phyloP scores from a whole-genome alignment of 2,888 invertebrate genomes.

The Nymphalis c-album region DNA sequence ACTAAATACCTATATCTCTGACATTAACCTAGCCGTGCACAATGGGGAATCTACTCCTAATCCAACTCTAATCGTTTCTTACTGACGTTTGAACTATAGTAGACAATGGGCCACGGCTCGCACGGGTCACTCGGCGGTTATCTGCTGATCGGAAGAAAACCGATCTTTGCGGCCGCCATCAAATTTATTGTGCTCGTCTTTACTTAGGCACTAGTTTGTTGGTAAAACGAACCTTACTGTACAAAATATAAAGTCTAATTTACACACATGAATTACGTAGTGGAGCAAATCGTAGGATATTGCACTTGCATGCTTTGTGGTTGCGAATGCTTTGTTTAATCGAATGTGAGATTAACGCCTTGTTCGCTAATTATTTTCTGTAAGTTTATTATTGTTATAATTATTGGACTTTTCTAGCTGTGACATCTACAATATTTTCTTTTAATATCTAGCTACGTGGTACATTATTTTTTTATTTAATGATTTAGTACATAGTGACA shows the following conservation, averaged over 20 bases:
- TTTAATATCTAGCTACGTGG: no score
- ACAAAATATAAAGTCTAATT: not conserved
- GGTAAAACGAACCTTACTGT: conserved; percentile 5
- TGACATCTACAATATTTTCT: no score
- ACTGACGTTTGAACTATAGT: conserved; percentile 54
- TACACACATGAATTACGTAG: not conserved
- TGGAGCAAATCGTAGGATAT: conserved; percentile 1
- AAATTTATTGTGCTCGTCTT: conserved; percentile 70
- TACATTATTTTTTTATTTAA: not conserved
- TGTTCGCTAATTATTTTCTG: not conserved
- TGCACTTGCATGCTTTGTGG: conserved; percentile 9
- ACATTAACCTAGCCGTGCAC: conserved; percentile 22
- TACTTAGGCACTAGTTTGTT: conserved; percentile 59
- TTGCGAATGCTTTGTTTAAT: conserved; percentile 4
- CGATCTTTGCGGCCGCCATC: conserved; percentile 64
- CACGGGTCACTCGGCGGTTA: conserved; percentile 74
- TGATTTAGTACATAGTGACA: not conserved
- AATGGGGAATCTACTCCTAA: conserved; percentile 27
- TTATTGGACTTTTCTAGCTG: not conserved
- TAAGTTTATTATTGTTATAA: not conserved
- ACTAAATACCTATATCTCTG: conserved; percentile 6
- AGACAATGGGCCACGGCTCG: conserved; percentile 67
- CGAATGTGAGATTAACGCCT: not conserved
- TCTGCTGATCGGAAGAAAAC: conserved; percentile 71
- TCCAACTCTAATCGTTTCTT: conserved; percentile 37